Conservation (phyloP, 2,797 vertebrate species). For the Sebastes minor region DNA sequence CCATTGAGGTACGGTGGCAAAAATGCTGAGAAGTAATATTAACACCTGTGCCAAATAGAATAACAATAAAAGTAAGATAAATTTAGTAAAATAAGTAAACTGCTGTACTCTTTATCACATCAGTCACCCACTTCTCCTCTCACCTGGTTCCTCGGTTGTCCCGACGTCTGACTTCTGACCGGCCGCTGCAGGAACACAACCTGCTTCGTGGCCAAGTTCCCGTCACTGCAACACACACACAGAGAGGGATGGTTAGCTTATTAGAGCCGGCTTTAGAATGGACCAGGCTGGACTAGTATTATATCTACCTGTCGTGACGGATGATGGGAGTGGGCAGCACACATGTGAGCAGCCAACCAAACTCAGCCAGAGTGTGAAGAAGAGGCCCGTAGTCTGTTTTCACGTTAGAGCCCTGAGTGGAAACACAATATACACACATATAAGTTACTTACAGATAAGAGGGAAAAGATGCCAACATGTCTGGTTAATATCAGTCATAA, state of each 20-base stretch:
- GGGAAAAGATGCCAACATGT: rapidly evolving
- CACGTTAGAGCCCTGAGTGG: conserved; percentile 86
- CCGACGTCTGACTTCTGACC: conserved; percentile 51
- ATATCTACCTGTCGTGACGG: conserved; percentile 90
- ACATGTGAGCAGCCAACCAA: conserved; percentile 96
- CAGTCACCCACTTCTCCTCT: conserved; percentile 9
- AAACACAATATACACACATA: not conserved
- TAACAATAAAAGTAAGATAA: no score
- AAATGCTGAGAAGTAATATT: no score
- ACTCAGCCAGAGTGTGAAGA: conserved; percentile 95
- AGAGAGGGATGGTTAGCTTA: not conserved
- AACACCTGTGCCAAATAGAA: no score
- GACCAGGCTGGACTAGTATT: not conserved
- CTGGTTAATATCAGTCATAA: no score
- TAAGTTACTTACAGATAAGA: not conserved
- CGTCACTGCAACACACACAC: conserved; percentile 81
- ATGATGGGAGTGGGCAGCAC: conserved; percentile 95
- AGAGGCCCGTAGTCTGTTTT: conserved; percentile 96
- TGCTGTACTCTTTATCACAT: no score
- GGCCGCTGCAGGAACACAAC: conserved; percentile 96
- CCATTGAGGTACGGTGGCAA: no score
- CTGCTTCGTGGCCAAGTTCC: conserved; percentile 96
- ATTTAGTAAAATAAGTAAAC: no score
- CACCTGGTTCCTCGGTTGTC: conserved; percentile 72
- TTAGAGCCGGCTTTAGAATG: not conserved